Base-by-base conservation (phyloP, 2,113 vertebrate species). In the Nanorana parkeri region DNA sequence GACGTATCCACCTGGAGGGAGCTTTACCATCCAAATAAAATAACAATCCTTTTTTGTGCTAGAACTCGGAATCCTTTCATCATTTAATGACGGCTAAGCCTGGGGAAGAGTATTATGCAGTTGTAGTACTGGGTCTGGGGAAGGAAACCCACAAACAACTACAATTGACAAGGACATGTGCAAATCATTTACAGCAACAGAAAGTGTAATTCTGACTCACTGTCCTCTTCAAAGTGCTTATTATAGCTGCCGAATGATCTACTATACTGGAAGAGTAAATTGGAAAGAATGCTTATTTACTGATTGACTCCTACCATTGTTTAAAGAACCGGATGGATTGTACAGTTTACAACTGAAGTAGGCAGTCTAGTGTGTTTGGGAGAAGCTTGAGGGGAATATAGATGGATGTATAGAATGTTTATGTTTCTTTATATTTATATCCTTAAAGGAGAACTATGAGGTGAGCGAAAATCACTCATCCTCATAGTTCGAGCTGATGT, bases 171-270 rank as follows among this genome's bases (percentile, higher is more conserved):
- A 58, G 32, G 66, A 80, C 78, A 80, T 80, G 66, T 80, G 78
- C 67, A 80, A 60, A 51, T 23, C 21, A 80, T 80, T 80, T 71
- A 58, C 23, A 80, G 61, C 65, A 68, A 32, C 67, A 71, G 66
- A 69, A 80, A 80, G 78, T 80, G 78, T 67, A 80, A 61, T 47
- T 54, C 6, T 61, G 78, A 80, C 66, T 80, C 67, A 80, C 26
- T 78, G 52, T 78, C 64, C 64, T 78, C 21, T 58, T 56, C 65
- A 20, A 80, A 60, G 52, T 80, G 55, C 66, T 69, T 56, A 26
- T 80, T 69, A 69, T 69, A 68, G 51, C 78, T 69, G 78, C 66
- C 65, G 71, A 47, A 69, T 69, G 54, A 71, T 60, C 52, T 69
- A 58, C 55, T 51, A 54, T 32, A 19, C 78, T 61, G 55, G 77